Evolutionary conservation across 2,113 vertebrate genomes (phyloP).

Genomic region (Neotragus pygmaeus): DNA sequence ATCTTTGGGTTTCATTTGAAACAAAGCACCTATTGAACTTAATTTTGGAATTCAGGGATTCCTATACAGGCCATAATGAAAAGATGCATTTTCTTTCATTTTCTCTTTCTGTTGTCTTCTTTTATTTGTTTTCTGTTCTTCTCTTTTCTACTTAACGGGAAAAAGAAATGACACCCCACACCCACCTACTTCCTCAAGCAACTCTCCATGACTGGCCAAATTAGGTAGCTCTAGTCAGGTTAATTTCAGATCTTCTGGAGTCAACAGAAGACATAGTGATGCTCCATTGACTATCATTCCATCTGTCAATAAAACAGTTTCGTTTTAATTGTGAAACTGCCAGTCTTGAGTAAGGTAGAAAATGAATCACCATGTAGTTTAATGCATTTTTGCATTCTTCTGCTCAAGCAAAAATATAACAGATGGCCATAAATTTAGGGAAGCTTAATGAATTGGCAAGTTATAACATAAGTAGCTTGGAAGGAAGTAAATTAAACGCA

Average conservation of each 20-base stretch:
- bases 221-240: background rate
- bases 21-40: background rate
- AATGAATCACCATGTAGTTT: conserved; percentile 53
- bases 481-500: conserved; percentile 42
- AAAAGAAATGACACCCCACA: background rate
- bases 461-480: conserved; percentile 51
- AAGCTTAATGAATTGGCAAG: conserved; percentile 66
- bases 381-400: conserved; percentile 54
- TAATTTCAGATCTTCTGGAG: conserved; percentile 9
- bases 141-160: background rate
- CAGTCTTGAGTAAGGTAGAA: conserved; percentile 48
- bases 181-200: background rate
- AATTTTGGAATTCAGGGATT: background rate
- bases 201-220: background rate
- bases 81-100: background rate
- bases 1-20: background rate
- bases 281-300: conserved; percentile 35
- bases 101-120: background rate
- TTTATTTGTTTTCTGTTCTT: background rate
- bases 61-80: background rate
- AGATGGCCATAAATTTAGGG: conserved; percentile 67
- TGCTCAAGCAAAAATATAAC: conserved; percentile 57
- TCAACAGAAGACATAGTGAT: conserved; percentile 17
- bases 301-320: conserved; percentile 33
- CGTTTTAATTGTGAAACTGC: conserved; percentile 59